These are phyloP conservation scores for Iguana delicatissima DNA, from an alignment of 2,797 vertebrate genomes.

Conservation along the genomic window DNA sequence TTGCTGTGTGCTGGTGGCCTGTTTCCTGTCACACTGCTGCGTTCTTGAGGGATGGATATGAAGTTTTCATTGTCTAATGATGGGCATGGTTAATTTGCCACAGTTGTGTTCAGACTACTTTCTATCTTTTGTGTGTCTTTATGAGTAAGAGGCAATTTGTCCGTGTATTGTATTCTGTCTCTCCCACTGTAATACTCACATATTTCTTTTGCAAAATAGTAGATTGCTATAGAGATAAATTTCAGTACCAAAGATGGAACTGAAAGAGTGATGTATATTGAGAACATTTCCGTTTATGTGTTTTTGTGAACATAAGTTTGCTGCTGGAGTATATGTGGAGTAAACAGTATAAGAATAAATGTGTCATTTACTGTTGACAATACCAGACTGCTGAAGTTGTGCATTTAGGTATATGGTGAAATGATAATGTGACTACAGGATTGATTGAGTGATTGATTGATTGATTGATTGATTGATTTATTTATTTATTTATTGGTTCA, in stretches of 20 bases:
- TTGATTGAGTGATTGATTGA: neutral
- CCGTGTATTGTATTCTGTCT: slow-evolving; percentile 27
- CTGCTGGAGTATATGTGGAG: neutral
- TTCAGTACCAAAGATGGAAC: slow-evolving; percentile 1
- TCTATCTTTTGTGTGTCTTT: slow-evolving; percentile 21
- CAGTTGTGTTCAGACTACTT: slow-evolving; percentile 11
- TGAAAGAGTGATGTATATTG: neutral
- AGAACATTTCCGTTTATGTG: neutral
- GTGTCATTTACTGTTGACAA: neutral
- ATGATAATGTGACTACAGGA: neutral
- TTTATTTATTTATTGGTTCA: neutral
- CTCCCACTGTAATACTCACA: neutral
- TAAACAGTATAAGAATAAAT: neutral
- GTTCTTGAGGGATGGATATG: slow-evolving; percentile 1
- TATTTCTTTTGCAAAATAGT: neutral
- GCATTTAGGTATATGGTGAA: neutral
- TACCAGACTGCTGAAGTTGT: neutral
- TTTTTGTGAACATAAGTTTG: neutral
- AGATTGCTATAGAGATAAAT: neutral
- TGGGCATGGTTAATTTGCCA: slow-evolving; percentile 30
- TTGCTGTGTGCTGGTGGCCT: neutral
- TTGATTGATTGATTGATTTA: no score
- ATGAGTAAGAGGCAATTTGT: slow-evolving; percentile 27
- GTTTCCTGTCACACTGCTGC: neutral
- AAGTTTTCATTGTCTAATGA: slow-evolving; percentile 28